A percentile compares a stretch with the other conserved stretches of the same genome.
phyloP scores from a whole-genome alignment of 2,797 vertebrate genomes.

The Diglossa cyanea region DNA sequence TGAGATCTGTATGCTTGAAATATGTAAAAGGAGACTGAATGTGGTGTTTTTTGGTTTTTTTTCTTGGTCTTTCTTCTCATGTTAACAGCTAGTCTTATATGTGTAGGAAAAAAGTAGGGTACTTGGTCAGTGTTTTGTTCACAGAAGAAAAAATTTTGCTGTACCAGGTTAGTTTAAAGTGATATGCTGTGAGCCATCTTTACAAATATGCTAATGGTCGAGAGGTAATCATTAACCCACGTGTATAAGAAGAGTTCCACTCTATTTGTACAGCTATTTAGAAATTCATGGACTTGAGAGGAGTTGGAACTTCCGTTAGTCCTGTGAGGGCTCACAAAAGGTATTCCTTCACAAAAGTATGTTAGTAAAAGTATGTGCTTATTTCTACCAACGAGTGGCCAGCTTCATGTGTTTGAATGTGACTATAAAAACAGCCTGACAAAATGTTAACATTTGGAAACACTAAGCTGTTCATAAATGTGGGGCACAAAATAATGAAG shows the following conservation, averaged over 20 bases:
- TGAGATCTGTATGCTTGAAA: not conserved
- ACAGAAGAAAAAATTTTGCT: not conserved
- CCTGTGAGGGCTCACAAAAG: not conserved
- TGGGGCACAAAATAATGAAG: not conserved
- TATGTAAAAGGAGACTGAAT: not conserved
- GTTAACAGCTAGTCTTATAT: not conserved
- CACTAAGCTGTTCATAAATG: not conserved
- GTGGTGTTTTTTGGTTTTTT: not conserved
- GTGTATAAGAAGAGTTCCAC: not conserved
- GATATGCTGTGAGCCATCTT: not conserved
- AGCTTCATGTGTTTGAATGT: not conserved
- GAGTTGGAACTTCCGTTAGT: not conserved
- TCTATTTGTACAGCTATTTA: not conserved
- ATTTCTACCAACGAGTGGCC: not conserved
- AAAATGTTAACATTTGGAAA: not conserved
- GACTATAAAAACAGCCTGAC: not conserved
- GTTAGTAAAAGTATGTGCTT: not conserved
- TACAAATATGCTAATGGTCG: not conserved
- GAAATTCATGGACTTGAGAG: not conserved
- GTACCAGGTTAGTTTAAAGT: not conserved
- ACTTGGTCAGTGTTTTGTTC: not conserved
- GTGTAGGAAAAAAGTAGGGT: not conserved
- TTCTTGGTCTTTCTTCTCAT: not conserved
- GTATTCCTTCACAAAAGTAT: not conserved
- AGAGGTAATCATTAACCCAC: not conserved